Conservation (phyloP, 2,888 invertebrate genomes). For the Amphipoea lucens region DNA sequence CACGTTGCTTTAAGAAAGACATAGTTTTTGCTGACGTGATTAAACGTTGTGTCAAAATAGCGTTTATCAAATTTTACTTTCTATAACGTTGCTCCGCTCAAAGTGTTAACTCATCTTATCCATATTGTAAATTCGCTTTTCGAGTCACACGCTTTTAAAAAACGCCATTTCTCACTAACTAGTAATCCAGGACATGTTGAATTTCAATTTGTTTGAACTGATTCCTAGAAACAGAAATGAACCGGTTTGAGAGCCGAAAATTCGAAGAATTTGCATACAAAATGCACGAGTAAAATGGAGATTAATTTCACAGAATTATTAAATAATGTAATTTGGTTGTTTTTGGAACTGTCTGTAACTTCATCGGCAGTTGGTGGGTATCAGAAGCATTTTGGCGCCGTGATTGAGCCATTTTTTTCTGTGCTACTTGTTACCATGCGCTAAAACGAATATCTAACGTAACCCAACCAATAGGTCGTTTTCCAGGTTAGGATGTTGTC, state of each 20-base stretch:
- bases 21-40: no score
- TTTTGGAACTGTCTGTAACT: neutral
- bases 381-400: neutral
- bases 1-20: no score
- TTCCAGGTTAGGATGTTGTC: neutral
- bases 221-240: neutral
- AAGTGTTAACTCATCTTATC: no score
- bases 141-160: neutral
- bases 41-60: no score
- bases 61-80: no score
- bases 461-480: neutral
- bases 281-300: neutral
- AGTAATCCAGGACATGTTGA: neutral
- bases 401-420: neutral
- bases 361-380: neutral
- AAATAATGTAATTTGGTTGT: neutral
- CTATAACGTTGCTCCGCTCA: no score
- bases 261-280: neutral
- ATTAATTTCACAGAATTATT: no score
- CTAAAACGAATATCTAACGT: neutral
- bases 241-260: neutral
- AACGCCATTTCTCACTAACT: neutral
- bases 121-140: no score
- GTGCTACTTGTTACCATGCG: neutral
- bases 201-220: neutral